Base-by-base conservation (phyloP, 1,140 invertebrate species). In the Ceratina australensis region DNA sequence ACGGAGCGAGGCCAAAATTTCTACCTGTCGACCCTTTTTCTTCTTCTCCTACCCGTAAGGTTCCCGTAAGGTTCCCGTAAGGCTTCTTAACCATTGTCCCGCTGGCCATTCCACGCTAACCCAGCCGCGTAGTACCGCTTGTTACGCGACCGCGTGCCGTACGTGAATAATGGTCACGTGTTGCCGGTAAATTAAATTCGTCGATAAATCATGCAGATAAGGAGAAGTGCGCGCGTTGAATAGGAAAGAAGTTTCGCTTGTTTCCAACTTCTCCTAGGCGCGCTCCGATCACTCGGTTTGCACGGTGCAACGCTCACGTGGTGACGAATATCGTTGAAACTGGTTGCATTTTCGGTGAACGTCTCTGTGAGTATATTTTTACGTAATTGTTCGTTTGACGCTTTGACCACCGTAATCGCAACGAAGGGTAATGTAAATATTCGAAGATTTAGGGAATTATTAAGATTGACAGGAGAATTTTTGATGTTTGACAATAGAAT, bases 171-270 rank as follows among this genome's bases (percentile, higher is more conserved):
- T 54, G 26, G 52, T 66, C 73, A 81, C 81, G 73, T 81, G 67
- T 50, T 24, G 56, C n/a, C 72, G 24, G 22, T 72, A 72, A 82
- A 82, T 82, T 77, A 72, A 81, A 68, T 77, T 81, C 22, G 22
- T 20, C 73, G 79, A 81, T 82, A 81, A 81, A 78, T 82, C 47
- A 68, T 72, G 33, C 67, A 54, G 81, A 82, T 82, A 82, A 82
- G 42, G 20, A 72, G 50, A 72, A 49, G 52, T 60, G 24, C 52
- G 33, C 50, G 26, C 22, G 28, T 24, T 50, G 33, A 81, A 72
- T 52, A 49, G 59, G n/a, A 68, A 54, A 57, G 18, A 22, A n/a
- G 60, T 33, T 57, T n/a, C 8, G 33, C 28, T 52, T 52, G 52
- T 5, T 16, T 50, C 12, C 12, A 3, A 22, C 22, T n/a, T 61